A percentile compares a stretch with the other conserved stretches of the same genome.
Evolutionary conservation across 2,797 vertebrate species (phyloP).

Genomic region (Numenius phaeopus): DNA sequence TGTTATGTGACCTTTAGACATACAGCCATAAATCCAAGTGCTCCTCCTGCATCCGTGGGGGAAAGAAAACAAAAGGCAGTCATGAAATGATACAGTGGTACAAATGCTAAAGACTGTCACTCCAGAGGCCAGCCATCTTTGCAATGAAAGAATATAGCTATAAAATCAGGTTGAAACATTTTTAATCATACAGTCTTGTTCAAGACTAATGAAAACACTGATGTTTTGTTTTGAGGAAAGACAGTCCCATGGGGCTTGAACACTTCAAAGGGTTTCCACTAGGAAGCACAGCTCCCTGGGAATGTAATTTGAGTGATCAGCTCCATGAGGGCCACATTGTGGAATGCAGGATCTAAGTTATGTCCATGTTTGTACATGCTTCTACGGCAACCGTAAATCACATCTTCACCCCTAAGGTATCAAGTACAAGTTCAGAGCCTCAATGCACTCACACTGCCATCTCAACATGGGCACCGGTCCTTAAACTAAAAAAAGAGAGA

Average conservation of each 20-base stretch:
- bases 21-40: neutral
- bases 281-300: neutral
- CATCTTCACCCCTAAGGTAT: neutral
- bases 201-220: neutral
- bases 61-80: neutral
- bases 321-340: neutral
- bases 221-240: neutral
- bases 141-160: neutral
- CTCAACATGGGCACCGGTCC: neutral
- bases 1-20: neutral
- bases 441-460: neutral
- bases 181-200: neutral
- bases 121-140: neutral
- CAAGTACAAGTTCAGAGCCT: neutral
- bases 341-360: neutral
- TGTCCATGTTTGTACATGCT: constrained; percentile 15
- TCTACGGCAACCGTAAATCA: neutral
- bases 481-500: neutral
- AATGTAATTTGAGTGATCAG: neutral
- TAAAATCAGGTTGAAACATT: neutral
- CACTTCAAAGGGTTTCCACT: neutral
- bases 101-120: neutral
- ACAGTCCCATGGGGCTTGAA: neutral
- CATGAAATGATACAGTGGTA: neutral
- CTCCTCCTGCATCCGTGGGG: neutral